Evolutionary conservation across 2,888 invertebrate species (phyloP), one percentile per base, ranked within the genome.

Genomic region (Rhimphoctona megacephalus): DNA sequence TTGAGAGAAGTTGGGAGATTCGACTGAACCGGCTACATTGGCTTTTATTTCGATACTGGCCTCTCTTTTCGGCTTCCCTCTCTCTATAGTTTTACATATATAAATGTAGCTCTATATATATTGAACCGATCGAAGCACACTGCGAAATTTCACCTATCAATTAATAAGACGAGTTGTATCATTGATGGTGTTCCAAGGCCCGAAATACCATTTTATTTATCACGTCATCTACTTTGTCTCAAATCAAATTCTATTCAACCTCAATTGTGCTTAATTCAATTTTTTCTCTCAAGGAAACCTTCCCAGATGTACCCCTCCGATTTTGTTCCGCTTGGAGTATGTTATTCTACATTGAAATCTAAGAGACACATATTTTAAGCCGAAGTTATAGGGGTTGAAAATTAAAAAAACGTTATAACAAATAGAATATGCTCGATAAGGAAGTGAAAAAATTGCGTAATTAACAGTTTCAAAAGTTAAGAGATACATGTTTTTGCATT

Each of bases 41-140:
- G 17, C 69, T 57, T 57, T 69, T 79, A 67, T 54, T 79, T 79
- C 69, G 69, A 54, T 39, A 39, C 67, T 78, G 49, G 6, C 36
- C 52, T 77, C n/a, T 76, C 64, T 95, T 52, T 33, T 52, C 72
- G 8, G 39, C 22, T 39, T 78, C 22, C 52, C 36, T 39, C 46
- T 30, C 95, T 95, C 81, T 72, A 66, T 49, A 14, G 14, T 30
- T 30, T n/a, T 36, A 19, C 17, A 11, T 9, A 14, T 72, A 17
- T 52, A 49, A 25, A 52, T 49, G 22, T 52, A 7, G 69, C 46
- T 25, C 19, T 66, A 43, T 9, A 14, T 43, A 43, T 11, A 14
- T 11, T 4, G 39, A 17, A 72, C n/a, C 33, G 61, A 64, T 76
- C 76, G 76, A 61, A 46, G 19, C 43, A 76, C 61, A 61, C 76